phyloP scores from a whole-genome alignment of 2,888 invertebrate species.

The Amphipoea oculea region DNA sequence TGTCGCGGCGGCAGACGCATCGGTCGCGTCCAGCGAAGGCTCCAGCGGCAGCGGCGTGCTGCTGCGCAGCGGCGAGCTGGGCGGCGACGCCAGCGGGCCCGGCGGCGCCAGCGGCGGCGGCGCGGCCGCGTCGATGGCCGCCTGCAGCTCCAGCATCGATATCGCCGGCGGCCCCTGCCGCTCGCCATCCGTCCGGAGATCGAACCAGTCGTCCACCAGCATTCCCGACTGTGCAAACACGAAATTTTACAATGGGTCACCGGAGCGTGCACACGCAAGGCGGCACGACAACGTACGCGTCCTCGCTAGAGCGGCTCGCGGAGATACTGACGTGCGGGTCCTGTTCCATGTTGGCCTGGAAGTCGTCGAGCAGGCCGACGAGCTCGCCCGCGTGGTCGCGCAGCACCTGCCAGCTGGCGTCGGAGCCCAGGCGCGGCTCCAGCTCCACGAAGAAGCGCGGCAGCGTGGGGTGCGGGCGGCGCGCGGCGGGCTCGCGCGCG shows the following conservation, averaged over 20 bases:
- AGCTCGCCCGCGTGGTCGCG: constrained; percentile 79
- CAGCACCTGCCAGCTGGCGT: constrained; percentile 75
- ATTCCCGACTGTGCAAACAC: constrained; percentile 73
- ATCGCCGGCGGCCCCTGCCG: constrained; percentile 69
- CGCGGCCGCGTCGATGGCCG: constrained; percentile 77
- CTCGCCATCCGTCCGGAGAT: constrained; percentile 45
- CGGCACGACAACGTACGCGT: background rate
- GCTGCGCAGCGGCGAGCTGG: constrained; percentile 4
- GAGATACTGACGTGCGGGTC: constrained; percentile 73
- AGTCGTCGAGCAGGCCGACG: constrained; percentile 83
- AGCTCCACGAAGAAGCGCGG: constrained; percentile 84
- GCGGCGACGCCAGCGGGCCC: constrained; percentile 49
- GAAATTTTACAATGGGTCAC: background rate
- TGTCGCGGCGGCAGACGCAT: constrained; percentile 22
- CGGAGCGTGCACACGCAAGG: background rate
- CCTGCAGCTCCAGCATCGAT: constrained; percentile 82
- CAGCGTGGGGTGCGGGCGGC: constrained; percentile 84
- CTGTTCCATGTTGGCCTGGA: constrained; percentile 76
- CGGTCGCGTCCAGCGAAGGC: background rate
- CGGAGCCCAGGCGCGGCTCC: constrained; percentile 80
- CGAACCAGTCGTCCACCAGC: constrained; percentile 82
- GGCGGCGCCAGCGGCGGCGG: constrained; percentile 57
- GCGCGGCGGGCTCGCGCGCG: constrained; percentile 64
- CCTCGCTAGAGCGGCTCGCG: background rate
- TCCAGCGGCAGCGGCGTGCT: constrained; percentile 28